These are phyloP conservation scores for Tridacna crocea DNA, from an alignment of 2,888 invertebrate species.

Conservation along the genomic window DNA sequence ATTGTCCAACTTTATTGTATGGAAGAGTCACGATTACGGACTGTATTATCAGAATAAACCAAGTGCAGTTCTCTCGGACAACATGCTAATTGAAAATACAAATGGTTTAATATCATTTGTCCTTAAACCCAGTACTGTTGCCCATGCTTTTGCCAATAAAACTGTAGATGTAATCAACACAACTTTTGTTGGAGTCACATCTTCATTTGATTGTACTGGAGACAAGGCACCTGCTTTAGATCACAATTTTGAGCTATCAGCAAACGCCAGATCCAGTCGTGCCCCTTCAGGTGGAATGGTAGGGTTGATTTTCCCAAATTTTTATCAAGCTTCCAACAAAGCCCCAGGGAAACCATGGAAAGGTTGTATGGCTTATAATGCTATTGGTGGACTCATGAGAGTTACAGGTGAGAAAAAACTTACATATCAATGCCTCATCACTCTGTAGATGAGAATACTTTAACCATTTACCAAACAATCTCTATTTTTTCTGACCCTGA, in stretches of 20 bases:
- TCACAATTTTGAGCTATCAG: conserved; percentile 61
- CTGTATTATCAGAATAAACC: conserved; percentile 67
- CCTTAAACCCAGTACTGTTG: conserved; percentile 63
- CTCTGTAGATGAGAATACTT: too few relatives aligned
- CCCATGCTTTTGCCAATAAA: conserved; percentile 67
- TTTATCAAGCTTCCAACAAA: conserved; percentile 65
- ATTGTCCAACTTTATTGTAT: conserved; percentile 70
- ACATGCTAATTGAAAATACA: conserved; percentile 74
- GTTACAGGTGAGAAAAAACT: conserved; percentile 42
- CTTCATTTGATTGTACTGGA: conserved; percentile 70
- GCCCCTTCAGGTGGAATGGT: conserved; percentile 56
- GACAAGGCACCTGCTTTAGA: conserved; percentile 61
- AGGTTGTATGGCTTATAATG: conserved; percentile 74
- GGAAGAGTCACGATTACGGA: conserved; percentile 76
- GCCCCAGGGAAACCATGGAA: conserved; percentile 76
- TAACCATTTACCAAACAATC: too few relatives aligned
- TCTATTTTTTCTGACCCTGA: too few relatives aligned
- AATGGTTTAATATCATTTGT: conserved; percentile 75
- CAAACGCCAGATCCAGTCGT: conserved; percentile 44
- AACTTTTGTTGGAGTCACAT: conserved; percentile 74
- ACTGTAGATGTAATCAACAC: conserved; percentile 65
- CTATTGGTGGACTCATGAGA: conserved; percentile 65
- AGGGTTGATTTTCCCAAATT: conserved; percentile 73
- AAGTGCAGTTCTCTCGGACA: conserved; percentile 55
- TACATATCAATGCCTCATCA: too few relatives aligned